These are phyloP conservation scores for Torymus texanus DNA, from an alignment of 2,888 invertebrate genomes.

Conservation along the genomic window DNA sequence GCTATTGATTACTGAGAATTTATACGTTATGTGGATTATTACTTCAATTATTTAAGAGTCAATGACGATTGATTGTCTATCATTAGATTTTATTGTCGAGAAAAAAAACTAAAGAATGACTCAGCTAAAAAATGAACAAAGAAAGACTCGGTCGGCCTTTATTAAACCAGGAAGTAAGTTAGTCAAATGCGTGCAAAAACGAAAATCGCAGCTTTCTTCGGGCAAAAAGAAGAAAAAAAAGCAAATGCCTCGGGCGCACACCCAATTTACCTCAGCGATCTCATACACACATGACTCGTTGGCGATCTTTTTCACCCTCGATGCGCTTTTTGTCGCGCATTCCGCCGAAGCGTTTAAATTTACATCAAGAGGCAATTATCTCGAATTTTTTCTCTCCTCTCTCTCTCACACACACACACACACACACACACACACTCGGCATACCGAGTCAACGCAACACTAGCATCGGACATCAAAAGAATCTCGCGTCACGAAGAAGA, in stretches of 20 bases:
- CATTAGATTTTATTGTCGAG: too few species aligned
- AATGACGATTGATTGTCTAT: too few species aligned
- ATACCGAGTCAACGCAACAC: slow-evolving; percentile 24
- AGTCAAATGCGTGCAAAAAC: background rate
- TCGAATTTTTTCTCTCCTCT: slow-evolving; percentile 17
- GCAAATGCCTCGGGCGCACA: slow-evolving; percentile 2
- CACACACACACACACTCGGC: slow-evolving; percentile 4
- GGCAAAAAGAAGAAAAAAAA: background rate
- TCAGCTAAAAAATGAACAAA: too few species aligned
- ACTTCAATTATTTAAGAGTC: too few species aligned
- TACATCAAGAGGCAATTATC: slow-evolving; percentile 46
- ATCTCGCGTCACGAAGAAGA: slow-evolving; percentile 6
- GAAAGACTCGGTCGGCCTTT: background rate
- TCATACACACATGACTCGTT: background rate
- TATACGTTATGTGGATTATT: too few species aligned
- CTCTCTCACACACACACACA: background rate
- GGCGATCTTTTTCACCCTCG: background rate
- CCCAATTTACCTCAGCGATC: slow-evolving; percentile 13
- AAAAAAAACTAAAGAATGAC: too few species aligned
- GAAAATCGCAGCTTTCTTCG: background rate
- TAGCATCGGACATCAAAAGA: slow-evolving; percentile 29
- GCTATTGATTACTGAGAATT: too few species aligned
- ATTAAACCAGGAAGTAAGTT: slow-evolving; percentile 4
- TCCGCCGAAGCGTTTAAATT: slow-evolving; percentile 44
- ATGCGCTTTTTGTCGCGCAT: slow-evolving; percentile 12